A percentile compares a stretch with the other conserved stretches of the same genome.
Evolutionary conservation across 1,140 invertebrate species (phyloP).

Genomic region (Atopsyche davidsoni): DNA sequence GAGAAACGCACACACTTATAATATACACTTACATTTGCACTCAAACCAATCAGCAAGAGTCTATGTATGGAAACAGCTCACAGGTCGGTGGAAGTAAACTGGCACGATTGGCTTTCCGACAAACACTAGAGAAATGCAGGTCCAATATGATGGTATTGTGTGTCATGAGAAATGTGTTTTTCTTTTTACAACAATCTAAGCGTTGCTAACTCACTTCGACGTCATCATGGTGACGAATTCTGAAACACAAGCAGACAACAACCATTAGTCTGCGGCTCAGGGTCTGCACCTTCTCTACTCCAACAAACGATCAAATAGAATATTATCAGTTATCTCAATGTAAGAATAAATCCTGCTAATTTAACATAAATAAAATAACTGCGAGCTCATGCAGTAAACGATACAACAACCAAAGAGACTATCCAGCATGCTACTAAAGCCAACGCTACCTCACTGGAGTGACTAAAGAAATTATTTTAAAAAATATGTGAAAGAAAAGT

Average conservation of each 20-base stretch:
- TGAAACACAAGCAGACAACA: slow-evolving; percentile 57
- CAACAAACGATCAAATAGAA: too few species aligned
- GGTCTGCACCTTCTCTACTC: too few species aligned
- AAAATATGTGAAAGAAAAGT: too few species aligned
- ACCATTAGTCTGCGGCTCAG: too few species aligned
- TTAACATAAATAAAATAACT: too few species aligned
- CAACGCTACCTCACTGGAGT: neutral
- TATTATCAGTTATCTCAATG: too few species aligned
- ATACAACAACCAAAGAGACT: slow-evolving; percentile 2
- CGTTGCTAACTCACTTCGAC: slow-evolving; percentile 76
- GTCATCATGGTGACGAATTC: slow-evolving; percentile 99
- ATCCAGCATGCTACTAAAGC: neutral
- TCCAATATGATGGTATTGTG: slow-evolving; percentile 51
- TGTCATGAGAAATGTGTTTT: slow-evolving; percentile 53
- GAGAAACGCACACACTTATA: slow-evolving; percentile 29
- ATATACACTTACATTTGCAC: slow-evolving; percentile 31
- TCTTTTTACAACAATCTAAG: slow-evolving; percentile 43
- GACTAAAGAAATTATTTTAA: slow-evolving; percentile 3
- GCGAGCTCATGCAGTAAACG: neutral
- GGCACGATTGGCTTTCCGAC: slow-evolving; percentile 31
- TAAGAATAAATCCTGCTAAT: too few species aligned
- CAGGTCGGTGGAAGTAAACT: slow-evolving; percentile 26
- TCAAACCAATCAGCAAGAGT: slow-evolving; percentile 28
- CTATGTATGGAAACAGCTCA: slow-evolving; percentile 27
- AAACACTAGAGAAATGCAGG: slow-evolving; percentile 54